Percentiles rank a stretch among this genome's conserved stretches.
These are phyloP conservation scores for Acleris sparsana DNA, from an alignment of 2,888 invertebrate genomes.

Conservation along the genomic window DNA sequence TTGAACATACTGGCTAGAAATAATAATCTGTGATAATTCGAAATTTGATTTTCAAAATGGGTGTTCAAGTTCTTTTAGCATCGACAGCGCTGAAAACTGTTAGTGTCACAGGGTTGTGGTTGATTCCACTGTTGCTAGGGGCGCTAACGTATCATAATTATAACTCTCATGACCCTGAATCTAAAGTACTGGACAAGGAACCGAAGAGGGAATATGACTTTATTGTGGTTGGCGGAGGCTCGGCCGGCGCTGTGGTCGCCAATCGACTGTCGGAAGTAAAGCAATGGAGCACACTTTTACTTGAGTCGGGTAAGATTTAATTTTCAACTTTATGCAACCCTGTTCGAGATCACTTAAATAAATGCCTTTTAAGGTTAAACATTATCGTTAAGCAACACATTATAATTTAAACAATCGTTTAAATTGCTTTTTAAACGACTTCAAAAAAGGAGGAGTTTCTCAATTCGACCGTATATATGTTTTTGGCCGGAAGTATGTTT, in stretches of 20 bases:
- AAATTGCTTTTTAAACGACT: too few species aligned
- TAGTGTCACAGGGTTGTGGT: slow-evolving; percentile 91
- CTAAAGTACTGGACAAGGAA: slow-evolving; percentile 87
- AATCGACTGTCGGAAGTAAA: slow-evolving; percentile 90
- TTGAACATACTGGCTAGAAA: slow-evolving; percentile 41
- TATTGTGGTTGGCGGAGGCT: slow-evolving; percentile 92
- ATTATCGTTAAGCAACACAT: too few species aligned
- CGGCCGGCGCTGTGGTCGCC: slow-evolving; percentile 95
- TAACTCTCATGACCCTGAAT: slow-evolving; percentile 91
- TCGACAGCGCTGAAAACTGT: slow-evolving; percentile 91
- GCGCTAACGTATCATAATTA: slow-evolving; percentile 92
- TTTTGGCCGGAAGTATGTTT: too few species aligned
- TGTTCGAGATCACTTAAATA: too few species aligned
- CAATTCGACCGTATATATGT: too few species aligned
- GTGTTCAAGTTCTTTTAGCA: slow-evolving; percentile 88
- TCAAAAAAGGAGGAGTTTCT: too few species aligned
- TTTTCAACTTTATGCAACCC: background rate
- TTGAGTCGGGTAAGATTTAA: slow-evolving; percentile 86
- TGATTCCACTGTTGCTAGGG: slow-evolving; percentile 92
- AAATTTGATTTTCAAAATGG: slow-evolving; percentile 78
- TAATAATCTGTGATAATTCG: slow-evolving; percentile 53
- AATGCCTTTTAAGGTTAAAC: too few species aligned
- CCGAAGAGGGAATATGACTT: slow-evolving; percentile 92
- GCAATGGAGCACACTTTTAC: slow-evolving; percentile 89
- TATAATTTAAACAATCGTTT: too few species aligned